These are phyloP conservation scores for Nerophis lumbriciformis DNA, from an alignment of 2,113 vertebrate genomes.

Conservation along the genomic window DNA sequence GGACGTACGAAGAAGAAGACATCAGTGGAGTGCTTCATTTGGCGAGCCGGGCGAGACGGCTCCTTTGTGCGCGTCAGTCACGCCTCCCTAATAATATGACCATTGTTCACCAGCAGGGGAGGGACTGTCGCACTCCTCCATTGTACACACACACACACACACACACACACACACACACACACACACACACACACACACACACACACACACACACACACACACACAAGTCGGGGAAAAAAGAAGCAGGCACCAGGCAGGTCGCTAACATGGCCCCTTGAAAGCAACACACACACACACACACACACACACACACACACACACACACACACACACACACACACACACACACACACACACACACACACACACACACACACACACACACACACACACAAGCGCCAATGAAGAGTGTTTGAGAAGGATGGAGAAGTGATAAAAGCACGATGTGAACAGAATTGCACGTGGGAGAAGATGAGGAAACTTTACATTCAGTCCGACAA, in stretches of 20 bases:
- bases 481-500: constrained; percentile 66
- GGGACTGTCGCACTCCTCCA: constrained; percentile 27
- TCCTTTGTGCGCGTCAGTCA: constrained; percentile 12
- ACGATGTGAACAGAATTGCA: constrained; percentile 79
- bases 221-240: constrained; percentile 11
- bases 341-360: constrained; percentile 15
- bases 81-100: constrained; percentile 29
- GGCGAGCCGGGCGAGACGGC: constrained; percentile 46
- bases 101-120: constrained; percentile 40
- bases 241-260: constrained; percentile 48
- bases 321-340: constrained; percentile 7
- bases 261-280: constrained; percentile 44
- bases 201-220: not conserved
- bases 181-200: not conserved
- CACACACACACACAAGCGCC: constrained; percentile 28
- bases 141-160: constrained; percentile 37
- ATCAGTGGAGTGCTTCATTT: constrained; percentile 60
- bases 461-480: constrained; percentile 57
- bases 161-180: not conserved
- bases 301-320: not conserved
- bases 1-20: constrained; percentile 41
- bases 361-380: not conserved
- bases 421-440: constrained; percentile 58
- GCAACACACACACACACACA: constrained; percentile 4
- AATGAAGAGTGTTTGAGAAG: constrained; percentile 65